Percentiles rank a stretch among this genome's conserved stretches.
These are phyloP conservation scores for Odontamblyopus lacepedii DNA, from an alignment of 2,797 vertebrate genomes.

Conservation along the genomic window DNA sequence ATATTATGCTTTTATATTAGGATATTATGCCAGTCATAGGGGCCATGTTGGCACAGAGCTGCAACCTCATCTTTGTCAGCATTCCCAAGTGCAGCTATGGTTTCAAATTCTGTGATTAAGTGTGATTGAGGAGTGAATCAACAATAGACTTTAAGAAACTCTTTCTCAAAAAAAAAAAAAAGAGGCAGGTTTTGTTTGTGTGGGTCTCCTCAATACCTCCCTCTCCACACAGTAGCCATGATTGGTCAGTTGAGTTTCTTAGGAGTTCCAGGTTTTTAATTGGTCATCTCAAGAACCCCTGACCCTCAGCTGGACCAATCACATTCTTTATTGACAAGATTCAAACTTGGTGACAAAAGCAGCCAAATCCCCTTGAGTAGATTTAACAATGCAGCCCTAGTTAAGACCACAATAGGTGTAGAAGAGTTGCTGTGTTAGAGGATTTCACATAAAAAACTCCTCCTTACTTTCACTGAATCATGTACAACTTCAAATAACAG, in stretches of 20 bases:
- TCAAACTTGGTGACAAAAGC: neutral
- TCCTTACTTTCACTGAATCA: neutral
- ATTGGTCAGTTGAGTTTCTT: neutral
- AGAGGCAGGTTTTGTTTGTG: neutral
- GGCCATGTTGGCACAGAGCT: neutral
- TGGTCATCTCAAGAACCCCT: neutral
- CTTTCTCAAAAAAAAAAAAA: neutral
- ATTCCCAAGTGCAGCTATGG: neutral
- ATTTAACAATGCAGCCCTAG: neutral
- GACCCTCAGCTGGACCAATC: slow-evolving; percentile 1
- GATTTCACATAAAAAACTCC: neutral
- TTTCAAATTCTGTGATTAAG: neutral
- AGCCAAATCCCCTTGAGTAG: slow-evolving; percentile 5
- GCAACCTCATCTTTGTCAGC: neutral
- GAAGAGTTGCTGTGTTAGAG: neutral
- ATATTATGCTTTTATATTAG: neutral
- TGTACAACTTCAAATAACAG: neutral
- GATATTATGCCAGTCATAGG: neutral
- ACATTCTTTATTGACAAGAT: neutral
- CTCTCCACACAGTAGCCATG: neutral
- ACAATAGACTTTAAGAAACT: neutral
- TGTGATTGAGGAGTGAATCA: neutral
- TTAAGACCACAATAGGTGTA: neutral
- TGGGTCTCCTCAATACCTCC: slow-evolving; percentile 1
- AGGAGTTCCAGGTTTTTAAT: neutral